Percentiles rank a stretch among this genome's conserved stretches.
These are phyloP conservation scores for Stenodema calcarata DNA, from an alignment of 2,888 invertebrate genomes.

Conservation along the genomic window DNA sequence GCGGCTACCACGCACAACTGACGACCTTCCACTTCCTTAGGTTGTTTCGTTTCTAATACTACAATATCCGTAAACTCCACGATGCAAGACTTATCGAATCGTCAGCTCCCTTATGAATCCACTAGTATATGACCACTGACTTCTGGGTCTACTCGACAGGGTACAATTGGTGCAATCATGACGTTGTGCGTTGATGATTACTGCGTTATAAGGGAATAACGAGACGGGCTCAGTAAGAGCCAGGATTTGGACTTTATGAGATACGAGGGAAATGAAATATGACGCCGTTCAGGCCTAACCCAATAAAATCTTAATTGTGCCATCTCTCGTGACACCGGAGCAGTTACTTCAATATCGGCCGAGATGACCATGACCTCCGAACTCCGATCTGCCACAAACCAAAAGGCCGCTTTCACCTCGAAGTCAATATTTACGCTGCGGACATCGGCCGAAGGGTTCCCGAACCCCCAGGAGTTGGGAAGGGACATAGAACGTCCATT, in stretches of 20 bases:
- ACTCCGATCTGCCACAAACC: background rate
- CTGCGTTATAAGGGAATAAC: too few relatives aligned
- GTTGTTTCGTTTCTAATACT: background rate
- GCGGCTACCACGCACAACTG: background rate
- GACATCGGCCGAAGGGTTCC: conserved; percentile 6
- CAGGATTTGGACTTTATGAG: too few relatives aligned
- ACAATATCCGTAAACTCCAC: too few relatives aligned
- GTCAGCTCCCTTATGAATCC: too few relatives aligned
- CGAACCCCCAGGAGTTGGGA: background rate
- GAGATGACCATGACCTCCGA: conserved; percentile 20
- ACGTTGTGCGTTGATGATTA: too few relatives aligned
- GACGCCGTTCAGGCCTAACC: background rate
- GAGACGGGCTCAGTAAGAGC: too few relatives aligned
- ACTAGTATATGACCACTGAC: too few relatives aligned
- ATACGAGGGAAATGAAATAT: too few relatives aligned
- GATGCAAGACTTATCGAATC: too few relatives aligned
- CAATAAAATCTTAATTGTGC: background rate
- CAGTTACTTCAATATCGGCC: background rate
- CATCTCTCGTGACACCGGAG: background rate
- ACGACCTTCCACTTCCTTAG: background rate
- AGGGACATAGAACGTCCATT: conserved; percentile 45
- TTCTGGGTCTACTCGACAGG: too few relatives aligned
- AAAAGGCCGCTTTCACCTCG: background rate
- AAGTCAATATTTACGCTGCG: conserved; percentile 35
- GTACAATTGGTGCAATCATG: too few relatives aligned